Base-by-base conservation (phyloP, 2,888 invertebrate genomes). In the Drosophila anceps region DNA sequence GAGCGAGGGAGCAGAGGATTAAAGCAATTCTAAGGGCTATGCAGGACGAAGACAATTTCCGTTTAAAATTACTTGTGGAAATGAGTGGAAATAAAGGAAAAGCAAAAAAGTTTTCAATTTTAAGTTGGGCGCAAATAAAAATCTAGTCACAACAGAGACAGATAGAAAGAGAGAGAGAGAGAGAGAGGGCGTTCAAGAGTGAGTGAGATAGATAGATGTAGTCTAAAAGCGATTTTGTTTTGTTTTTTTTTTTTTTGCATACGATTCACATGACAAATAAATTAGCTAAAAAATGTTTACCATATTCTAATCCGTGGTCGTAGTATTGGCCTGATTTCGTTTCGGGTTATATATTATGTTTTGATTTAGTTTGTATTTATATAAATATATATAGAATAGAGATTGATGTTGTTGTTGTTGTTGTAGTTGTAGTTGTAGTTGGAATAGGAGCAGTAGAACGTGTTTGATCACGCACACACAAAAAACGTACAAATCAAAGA, bases 301-400 rank as follows among this genome's bases (percentile, higher is more conserved):
- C 97, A 97, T 95, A 97, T 96, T 95, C 96, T 96, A 94, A 97
- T 96, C 96, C 97, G 96, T 94, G 97, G 97, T 95, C 97, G 96
- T 93, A 96, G 95, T 93, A 96, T 96, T 94, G 96, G 96, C 96
- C 97, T 95, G 94, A 92, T 91, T 90, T 73, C 78, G 67, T 55
- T 55, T 73, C 79, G 84, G 76, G 71, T 69, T 63, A 51, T 59
- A 24, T 31, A 18, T 37, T 37, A 7, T 44, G 44, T 44, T 35
- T 50, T 12, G 12, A 51, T 51, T 68, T 75, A 35, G 62, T 73
- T 76, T 64, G 61, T 46, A 46, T 67, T 31, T 29, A 53, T 71
- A 39, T 37, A 43, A 66, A 65, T 67, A 35, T 29, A 53, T 71
- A 39, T 37, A 43, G 70, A 65, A n/a, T 39, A 51, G n/a, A n/a